Base-by-base conservation (phyloP, 2,797 vertebrate species). In the Hipposideros larvatus region DNA sequence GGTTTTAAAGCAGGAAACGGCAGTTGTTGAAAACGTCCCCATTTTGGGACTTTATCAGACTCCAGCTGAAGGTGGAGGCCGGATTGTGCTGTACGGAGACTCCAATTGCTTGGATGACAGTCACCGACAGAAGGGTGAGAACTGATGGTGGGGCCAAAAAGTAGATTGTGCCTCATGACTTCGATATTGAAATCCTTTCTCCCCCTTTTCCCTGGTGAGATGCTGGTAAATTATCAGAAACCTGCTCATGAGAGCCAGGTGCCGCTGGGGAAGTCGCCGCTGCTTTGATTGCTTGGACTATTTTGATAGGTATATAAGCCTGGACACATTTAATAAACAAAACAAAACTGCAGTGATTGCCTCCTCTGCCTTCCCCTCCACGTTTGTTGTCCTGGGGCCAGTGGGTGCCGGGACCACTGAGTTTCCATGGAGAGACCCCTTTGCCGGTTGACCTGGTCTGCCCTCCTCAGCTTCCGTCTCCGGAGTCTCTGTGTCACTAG, bases 81-180 rank as follows among this genome's bases (percentile, higher is more conserved):
- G 99, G 5, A 99, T 99, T 0, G 99, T 99, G 89, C 98, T 99
- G 73, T 99, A 99, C 0, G 99, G 99, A 0, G 99, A 99, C 95
- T 99, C 99, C 0, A 99, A 99, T 96, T 99, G 99, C 97, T 98
- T 99, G 95, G 99, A 99, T 9, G 99, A 99, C 98, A 99, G 99
- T 98, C 99, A 99, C 98, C 98, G 99, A 21, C 99, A 99, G 98
- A 99, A 99, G 99, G 99, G 99, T 99, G 92, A 26, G 96, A 78
- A 10, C 18, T 9, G 11, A 2, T n/a, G 41, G 7, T 26, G 37
- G 24, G 19, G 22, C 57, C 5, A 16, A 4, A 74, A 34, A 11
- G 26, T 65, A 22, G 13, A 7, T 8, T 51, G 28, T 48, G 31
- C 86, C 70, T 21, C 11, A 21, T 46, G 31, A 48, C 31, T 9